Base-by-base conservation (phyloP, 1,140 invertebrate species). In the Cepaea nemoralis region DNA sequence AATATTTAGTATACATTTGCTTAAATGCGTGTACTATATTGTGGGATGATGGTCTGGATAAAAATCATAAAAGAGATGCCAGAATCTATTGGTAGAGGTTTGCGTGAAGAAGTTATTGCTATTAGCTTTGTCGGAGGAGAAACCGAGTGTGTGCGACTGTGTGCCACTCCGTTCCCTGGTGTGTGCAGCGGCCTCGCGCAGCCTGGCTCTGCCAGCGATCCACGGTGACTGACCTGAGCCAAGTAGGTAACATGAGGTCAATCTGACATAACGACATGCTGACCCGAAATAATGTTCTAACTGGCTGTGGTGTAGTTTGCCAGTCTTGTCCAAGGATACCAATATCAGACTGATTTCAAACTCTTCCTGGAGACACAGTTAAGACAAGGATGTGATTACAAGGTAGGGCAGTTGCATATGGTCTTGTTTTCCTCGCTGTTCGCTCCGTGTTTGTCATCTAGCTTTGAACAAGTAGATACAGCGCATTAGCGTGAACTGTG, bases 191-290 rank as follows among this genome's bases (percentile, higher is more conserved):
- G 27, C 1, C 74, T 3, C 74, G 42, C 74, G 71, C 71, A 59
- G 76, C 69, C 19, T 45, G 31, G 50, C 50, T 55, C 50, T 55
- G 77, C 59, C 45, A 70, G 77, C 82, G 76, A 80, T 55, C 82
- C 71, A 67, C 82, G 82, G 82, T 83, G 82, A 77, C 77, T 83
- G 82, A 83, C 82, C 82, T 83, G 76, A 71, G 73, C 59, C 45
- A 73, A 83, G 82, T 83, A 83, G 82, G 82, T 83, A 83, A 83
- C 76, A 80, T 83, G 82, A 75, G 82, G 82, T 83, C 82, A 83
- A 73, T 42, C 42, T 83, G 82, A 83, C 82, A 83, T 79, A 63
- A 77, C 82, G 77, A 77, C 70, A 83, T 83, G 82, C 76, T 83
- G 82, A 83, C 82, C 82, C 77, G 69, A 83, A 83, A 79, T 83